Evolutionary conservation across 2,888 invertebrate species (phyloP).

Genomic region (Torymus auratus): DNA sequence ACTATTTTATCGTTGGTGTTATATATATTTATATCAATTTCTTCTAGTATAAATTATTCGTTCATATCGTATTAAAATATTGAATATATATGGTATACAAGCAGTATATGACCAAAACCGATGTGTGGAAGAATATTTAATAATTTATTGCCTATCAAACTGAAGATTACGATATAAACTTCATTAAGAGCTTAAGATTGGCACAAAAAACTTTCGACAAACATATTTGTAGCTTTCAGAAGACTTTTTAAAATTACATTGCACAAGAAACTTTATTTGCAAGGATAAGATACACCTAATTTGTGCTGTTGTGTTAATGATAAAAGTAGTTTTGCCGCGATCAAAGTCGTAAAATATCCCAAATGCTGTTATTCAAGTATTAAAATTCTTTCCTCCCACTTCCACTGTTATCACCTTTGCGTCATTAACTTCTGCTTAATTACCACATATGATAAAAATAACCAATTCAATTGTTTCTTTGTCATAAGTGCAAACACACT

Average conservation of each 20-base stretch:
- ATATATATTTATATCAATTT: too few species aligned
- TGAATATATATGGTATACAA: too few species aligned
- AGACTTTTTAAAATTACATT: background rate
- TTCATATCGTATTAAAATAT: too few species aligned
- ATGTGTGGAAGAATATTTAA: too few species aligned
- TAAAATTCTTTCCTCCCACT: background rate
- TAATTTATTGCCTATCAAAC: too few species aligned
- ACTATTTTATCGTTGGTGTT: too few species aligned
- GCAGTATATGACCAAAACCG: too few species aligned
- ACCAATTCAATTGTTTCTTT: too few species aligned
- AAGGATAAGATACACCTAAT: slow-evolving; percentile 1
- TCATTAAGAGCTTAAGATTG: slow-evolving; percentile 2
- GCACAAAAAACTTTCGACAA: slow-evolving; percentile 16
- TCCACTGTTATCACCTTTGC: background rate
- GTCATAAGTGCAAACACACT: too few species aligned
- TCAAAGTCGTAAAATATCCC: background rate
- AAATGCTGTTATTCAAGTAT: slow-evolving; percentile 3
- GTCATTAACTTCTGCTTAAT: background rate
- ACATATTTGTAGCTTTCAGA: slow-evolving; percentile 2
- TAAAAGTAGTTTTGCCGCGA: background rate
- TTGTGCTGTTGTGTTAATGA: background rate
- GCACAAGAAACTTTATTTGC: slow-evolving; percentile 22
- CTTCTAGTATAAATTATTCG: too few species aligned
- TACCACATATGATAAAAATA: background rate
- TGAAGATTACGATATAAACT: too few species aligned